Conservation (phyloP, 2,888 invertebrate species). For the Selenia dentaria region DNA sequence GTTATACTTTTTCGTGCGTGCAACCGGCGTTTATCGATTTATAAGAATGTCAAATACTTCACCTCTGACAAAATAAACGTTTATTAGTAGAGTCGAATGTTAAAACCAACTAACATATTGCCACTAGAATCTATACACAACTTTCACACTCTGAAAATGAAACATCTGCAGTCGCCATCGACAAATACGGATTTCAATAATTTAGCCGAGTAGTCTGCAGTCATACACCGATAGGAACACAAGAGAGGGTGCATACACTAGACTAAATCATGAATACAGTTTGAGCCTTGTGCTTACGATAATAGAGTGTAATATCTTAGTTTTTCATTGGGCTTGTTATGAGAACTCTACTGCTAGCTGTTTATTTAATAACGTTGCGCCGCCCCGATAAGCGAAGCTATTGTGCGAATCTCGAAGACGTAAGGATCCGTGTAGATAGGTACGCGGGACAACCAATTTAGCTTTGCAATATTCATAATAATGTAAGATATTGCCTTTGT, state of each 20-base stretch:
- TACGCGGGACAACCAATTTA: conserved; percentile 26
- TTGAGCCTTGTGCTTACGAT: conserved; percentile 7
- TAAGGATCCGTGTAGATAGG: conserved; percentile 35
- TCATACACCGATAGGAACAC: conserved; percentile 52
- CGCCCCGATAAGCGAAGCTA: conserved; percentile 66
- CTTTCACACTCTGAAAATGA: conserved; percentile 34
- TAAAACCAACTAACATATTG: conserved; percentile 20
- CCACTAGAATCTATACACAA: conserved; percentile 14
- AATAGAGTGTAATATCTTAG: conserved; percentile 12
- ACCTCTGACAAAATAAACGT: too few species aligned
- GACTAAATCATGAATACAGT: conserved; percentile 1
- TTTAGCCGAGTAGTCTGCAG: conserved; percentile 49
- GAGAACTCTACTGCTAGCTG: conserved; percentile 46
- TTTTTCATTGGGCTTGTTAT: conserved; percentile 13
- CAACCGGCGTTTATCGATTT: too few species aligned
- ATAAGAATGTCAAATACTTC: too few species aligned
- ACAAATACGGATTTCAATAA: conserved; percentile 58
- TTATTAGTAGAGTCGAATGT: too few species aligned
- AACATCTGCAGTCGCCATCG: conserved; percentile 46
- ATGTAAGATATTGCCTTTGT: conserved; percentile 19
- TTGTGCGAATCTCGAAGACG: conserved; percentile 55
- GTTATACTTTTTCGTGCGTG: too few species aligned
- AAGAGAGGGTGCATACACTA: conserved; percentile 46
- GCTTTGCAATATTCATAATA: conserved; percentile 24
- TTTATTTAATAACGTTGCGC: conserved; percentile 78